A percentile compares a stretch with the other conserved stretches of the same genome.
Conservation (phyloP, 2,888 invertebrate genomes). For the Drosophila algonquin region DNA sequence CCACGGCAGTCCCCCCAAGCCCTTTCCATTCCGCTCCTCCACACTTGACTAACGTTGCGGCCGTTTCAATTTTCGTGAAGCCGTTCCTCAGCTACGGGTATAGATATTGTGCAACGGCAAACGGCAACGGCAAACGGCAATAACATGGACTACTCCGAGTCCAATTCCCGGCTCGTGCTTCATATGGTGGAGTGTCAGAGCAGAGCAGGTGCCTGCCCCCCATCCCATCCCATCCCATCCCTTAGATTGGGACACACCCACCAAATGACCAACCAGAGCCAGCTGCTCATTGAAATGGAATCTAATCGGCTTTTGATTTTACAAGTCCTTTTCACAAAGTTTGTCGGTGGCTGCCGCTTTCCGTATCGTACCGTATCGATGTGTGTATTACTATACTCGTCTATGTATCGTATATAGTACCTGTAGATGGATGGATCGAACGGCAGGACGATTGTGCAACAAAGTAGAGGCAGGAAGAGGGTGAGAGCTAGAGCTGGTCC, state of each 20-base stretch:
- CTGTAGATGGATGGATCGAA: constrained; percentile 3
- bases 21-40: neutral
- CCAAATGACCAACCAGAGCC: constrained; percentile 77
- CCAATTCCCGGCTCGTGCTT: constrained; percentile 19
- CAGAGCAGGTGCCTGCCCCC: neutral
- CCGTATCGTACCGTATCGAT: constrained; percentile 28
- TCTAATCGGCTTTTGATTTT: constrained; percentile 82
- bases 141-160: constrained; percentile 37
- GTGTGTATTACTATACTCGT: constrained; percentile 10
- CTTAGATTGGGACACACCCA: constrained; percentile 39
- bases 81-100: constrained; percentile 29
- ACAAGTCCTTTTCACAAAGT: constrained; percentile 77
- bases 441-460: neutral
- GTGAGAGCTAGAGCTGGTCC: constrained; percentile 8
- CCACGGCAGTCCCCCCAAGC: neutral
- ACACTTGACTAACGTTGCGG: constrained; percentile 40
- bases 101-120: constrained; percentile 24
- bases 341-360: constrained; percentile 57
- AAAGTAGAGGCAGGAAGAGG: too few relatives aligned
- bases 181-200: constrained; percentile 12
- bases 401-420: constrained; percentile 1
- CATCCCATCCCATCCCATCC: neutral
- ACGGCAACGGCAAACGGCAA: constrained; percentile 42
- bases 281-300: constrained; percentile 79
- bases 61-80: constrained; percentile 42